These are phyloP conservation scores for Clunio marinus DNA, from an alignment of 2,888 invertebrate species.

Conservation along the genomic window DNA sequence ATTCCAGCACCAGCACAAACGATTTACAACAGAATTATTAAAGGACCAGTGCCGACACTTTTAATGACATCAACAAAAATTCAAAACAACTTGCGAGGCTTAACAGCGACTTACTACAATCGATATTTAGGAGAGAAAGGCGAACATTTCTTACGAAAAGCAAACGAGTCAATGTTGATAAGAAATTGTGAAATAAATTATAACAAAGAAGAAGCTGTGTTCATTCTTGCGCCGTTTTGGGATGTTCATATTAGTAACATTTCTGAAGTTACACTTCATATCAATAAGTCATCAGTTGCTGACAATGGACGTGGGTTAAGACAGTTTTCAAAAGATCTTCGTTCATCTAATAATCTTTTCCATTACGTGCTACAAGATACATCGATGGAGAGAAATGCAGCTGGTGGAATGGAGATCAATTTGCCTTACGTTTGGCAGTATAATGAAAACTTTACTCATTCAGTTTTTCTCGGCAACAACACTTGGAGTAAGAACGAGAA, in stretches of 20 bases:
- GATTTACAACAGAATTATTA: conserved; percentile 66
- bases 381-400: conserved; percentile 76
- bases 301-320: conserved; percentile 84
- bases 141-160: conserved; percentile 79
- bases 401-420: conserved; percentile 81
- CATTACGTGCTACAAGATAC: conserved; percentile 88
- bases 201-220: conserved; percentile 75
- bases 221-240: conserved; percentile 79
- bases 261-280: conserved; percentile 83
- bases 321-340: conserved; percentile 87
- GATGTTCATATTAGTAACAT: conserved; percentile 80
- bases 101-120: conserved; percentile 82
- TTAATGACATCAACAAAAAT: conserved; percentile 69
- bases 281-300: conserved; percentile 78
- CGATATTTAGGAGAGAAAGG: conserved; percentile 79
- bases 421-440: conserved; percentile 95
- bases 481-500: conserved; percentile 81
- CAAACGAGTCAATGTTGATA: conserved; percentile 80
- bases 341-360: conserved; percentile 94
- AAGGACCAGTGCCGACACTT: conserved; percentile 75
- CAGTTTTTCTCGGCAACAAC: conserved; percentile 79
- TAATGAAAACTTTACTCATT: conserved; percentile 90
- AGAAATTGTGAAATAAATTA: conserved; percentile 75
- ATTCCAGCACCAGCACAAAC: conserved; percentile 70
- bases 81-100: conserved; percentile 73